Percentiles rank a stretch among this genome's conserved stretches.
These are phyloP conservation scores for Lontra canadensis DNA, from an alignment of 2,113 vertebrate genomes.

Conservation along the genomic window DNA sequence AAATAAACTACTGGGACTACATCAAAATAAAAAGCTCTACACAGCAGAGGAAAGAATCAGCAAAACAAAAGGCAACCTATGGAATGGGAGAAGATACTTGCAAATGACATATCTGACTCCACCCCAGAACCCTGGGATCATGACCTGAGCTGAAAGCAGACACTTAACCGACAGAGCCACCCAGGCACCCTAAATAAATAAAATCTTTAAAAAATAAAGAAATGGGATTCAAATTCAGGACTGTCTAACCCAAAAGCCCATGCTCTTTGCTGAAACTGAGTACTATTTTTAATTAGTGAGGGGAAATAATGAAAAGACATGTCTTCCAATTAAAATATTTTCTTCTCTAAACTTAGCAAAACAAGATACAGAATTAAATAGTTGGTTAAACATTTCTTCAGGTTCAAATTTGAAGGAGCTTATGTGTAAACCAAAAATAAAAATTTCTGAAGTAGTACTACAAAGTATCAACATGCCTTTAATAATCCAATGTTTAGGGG, in stretches of 20 bases:
- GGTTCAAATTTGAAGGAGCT: background rate
- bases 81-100: background rate
- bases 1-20: background rate
- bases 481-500: background rate
- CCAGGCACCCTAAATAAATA: background rate
- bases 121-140: background rate
- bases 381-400: background rate
- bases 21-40: background rate
- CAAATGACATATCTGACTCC: background rate
- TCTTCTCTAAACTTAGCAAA: background rate
- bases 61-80: background rate
- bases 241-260: background rate
- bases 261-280: background rate
- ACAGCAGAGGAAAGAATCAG: background rate
- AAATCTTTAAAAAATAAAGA: background rate
- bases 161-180: background rate
- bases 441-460: background rate
- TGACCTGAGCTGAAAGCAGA: background rate
- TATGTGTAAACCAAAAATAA: constrained; percentile 26
- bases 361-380: constrained; percentile 13
- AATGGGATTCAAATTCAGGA: background rate
- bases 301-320: background rate
- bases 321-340: constrained; percentile 37
- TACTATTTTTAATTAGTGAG: background rate
- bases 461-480: background rate